Evolutionary conservation across 2,888 invertebrate species (phyloP), one percentile per base, ranked within the genome.

Genomic region (Platynereis dumerilii): DNA sequence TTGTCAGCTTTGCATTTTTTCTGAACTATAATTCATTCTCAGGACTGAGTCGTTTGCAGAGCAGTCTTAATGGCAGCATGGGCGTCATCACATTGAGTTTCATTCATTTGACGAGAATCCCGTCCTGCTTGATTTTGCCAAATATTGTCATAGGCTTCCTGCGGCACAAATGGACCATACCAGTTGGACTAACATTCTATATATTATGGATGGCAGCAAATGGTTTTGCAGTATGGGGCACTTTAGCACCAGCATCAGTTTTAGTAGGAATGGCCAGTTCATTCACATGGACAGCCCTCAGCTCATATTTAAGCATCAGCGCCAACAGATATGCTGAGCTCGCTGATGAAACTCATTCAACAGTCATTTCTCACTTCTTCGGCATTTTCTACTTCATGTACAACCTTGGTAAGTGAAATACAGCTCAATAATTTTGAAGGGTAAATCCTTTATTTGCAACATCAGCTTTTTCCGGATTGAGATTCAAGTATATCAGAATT

Each of bases 381-480:
- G 96, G 96, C 59, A 93, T 96, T 89, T 96, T 96, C 89, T 96
- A 96, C 87, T 89, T 96, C 73, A 93, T 96, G 74, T 95, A 95
- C 91, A 95, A 96, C 12, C 29, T 54, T 28, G 42, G 61, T 61
- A 42, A 55, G 55, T 7, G 2, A 24, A n/a, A 12, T 12, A 34
- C 34, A 34, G 5, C 12, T 7, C 34, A 34, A 34, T 34, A 34
- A 34, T 34, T 34, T 34, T 34, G 34, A 7, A 34, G 5, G 34
- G 12, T 34, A 12, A 34, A 7, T 34, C 12, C 34, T 34, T 34
- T 12, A 34, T 7, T 34, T 5, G 34, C 34, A 34, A 7, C 34
- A 34, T 12, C 5, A 34, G 34, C 34, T 34, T 34, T 5, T 12
- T 34, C 34, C n/a, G n/a, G n/a, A n/a, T n/a, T n/a, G n/a, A n/a